Evolutionary conservation across 2,888 invertebrate species (phyloP), one percentile per base, ranked within the genome.

Genomic region (Lasioglossum calceatum): DNA sequence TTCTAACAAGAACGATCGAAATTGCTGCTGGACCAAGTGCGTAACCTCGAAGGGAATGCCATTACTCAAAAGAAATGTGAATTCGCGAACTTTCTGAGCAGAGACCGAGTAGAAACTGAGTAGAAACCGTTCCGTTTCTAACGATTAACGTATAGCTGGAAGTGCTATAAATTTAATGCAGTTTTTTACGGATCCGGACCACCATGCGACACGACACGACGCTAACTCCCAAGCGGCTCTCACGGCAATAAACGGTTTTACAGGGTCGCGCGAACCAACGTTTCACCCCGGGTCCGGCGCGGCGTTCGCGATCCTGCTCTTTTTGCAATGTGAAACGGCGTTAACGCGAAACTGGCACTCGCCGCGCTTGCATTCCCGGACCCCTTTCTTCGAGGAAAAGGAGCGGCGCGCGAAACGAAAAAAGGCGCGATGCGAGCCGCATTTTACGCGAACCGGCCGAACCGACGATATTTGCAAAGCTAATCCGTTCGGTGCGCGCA

Each of bases 381-480:
- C 67, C 84, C 74, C 85, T 86, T 81, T 54, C 81, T 91, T 90
- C 91, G 86, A n/a, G 84, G 90, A 88, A 91, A 82, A 81, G 85
- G 85, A 79, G 85, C 81, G 78, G 77, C 82, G 61, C 64, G 50
- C 19, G 19, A 12, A 39, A 64, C 47, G 83, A 79, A 91, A 86
- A 89, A 84, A 82, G 77, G 39, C 19, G 70, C 76, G 78, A 77
- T 75, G 81, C 70, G 84, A 84, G 67, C 32, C 50, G 74, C 86
- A 74, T 82, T 82, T 77, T 80, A 77, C 81, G 79, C 74, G 77
- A 71, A 74, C 58, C 77, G 79, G 64, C 39, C 67, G 75, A 78
- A 36, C 76, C 23, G 58, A 75, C 61, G 85, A 87, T 87, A 91
- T 91, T 90, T 90, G 89, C 89, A 86, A 87, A 91, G 90, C 91